phyloP scores from a whole-genome alignment of 2,113 vertebrate genomes.

The Chaetura pelagica region DNA sequence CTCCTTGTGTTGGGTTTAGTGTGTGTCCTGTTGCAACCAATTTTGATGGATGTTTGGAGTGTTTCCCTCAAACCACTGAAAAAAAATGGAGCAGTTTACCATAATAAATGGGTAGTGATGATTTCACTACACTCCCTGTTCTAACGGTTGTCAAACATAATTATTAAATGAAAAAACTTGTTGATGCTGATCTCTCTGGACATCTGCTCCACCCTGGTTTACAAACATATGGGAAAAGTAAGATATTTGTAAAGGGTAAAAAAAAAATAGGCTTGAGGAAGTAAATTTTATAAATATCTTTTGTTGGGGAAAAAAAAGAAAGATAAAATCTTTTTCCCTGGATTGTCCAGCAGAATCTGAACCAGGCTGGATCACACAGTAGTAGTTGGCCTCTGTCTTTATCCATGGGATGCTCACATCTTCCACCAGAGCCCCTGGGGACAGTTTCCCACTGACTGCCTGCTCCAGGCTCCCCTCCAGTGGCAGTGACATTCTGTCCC shows the following conservation, averaged over 20 bases:
- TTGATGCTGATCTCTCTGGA: not conserved
- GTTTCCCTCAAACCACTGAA: conserved; percentile 18
- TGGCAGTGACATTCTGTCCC: not conserved
- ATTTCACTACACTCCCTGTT: not conserved
- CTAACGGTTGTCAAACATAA: conserved; percentile 34
- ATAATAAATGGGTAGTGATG: not conserved
- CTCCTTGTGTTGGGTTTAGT: not conserved
- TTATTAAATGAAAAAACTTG: conserved; percentile 15
- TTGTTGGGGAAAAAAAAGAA: not conserved
- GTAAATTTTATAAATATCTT: not conserved
- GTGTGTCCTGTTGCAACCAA: not conserved
- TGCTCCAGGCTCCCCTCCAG: not conserved
- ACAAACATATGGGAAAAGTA: conserved; percentile 18
- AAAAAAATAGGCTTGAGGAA: not conserved
- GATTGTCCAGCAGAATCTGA: not conserved
- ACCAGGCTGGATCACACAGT: not conserved
- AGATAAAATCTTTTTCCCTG: not conserved
- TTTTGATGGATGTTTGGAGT: not conserved
- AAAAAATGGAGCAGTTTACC: not conserved
- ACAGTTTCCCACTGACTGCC: not conserved
- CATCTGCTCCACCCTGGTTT: not conserved
- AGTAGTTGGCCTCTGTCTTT: not conserved
- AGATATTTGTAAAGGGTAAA: not conserved
- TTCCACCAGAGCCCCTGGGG: not conserved
- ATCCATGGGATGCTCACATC: not conserved